phyloP scores from a whole-genome alignment of 2,888 invertebrate genomes.

The Leptura quadrifasciata region DNA sequence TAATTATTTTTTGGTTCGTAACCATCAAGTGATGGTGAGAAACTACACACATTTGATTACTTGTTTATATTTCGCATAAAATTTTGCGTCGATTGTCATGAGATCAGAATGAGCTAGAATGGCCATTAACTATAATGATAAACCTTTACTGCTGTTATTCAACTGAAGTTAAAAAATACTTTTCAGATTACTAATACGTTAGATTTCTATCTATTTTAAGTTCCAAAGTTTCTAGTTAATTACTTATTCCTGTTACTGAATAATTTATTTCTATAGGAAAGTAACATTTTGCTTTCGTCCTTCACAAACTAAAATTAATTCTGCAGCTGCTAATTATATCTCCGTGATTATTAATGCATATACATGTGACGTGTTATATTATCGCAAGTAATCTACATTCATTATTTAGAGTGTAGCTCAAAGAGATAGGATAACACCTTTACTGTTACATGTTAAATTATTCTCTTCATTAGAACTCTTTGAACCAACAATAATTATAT shows the following conservation, averaged over 20 bases:
- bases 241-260: background rate
- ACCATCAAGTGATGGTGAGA: too few species aligned
- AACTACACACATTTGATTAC: too few species aligned
- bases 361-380: slow-evolving; percentile 3
- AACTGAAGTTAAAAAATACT: too few species aligned
- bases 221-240: background rate
- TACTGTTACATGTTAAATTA: background rate
- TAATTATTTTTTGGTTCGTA: too few species aligned
- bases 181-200: too few species aligned
- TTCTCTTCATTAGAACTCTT: background rate
- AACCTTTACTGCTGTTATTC: too few species aligned
- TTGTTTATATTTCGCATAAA: too few species aligned
- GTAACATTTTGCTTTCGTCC: background rate
- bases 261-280: background rate
- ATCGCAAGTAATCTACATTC: background rate
- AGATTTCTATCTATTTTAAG: background rate
- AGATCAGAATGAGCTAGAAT: too few species aligned
- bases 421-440: background rate
- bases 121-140: too few species aligned
- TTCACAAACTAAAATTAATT: background rate
- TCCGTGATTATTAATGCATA: background rate
- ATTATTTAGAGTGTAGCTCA: slow-evolving; percentile 19
- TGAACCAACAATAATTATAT: background rate
- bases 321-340: background rate
- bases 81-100: too few species aligned